phyloP scores from a whole-genome alignment of 1,140 invertebrate genomes.

The Pseudoatta argentina region DNA sequence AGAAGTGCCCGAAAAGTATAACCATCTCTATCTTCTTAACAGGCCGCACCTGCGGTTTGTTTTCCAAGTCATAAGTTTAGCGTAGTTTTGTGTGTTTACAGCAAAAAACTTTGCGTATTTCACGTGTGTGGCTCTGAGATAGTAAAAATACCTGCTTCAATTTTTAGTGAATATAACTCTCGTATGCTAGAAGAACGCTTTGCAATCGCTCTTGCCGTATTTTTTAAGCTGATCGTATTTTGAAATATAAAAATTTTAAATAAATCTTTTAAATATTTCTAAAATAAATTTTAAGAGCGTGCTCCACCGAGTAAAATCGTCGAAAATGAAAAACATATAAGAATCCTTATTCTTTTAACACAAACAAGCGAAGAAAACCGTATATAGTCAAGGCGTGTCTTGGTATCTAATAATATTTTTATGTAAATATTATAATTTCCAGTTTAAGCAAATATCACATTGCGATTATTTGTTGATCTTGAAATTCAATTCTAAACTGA shows the following conservation, averaged over 20 bases:
- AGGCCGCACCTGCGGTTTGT: slow-evolving; percentile 35
- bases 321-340: background rate
- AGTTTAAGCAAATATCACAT: too few relatives aligned
- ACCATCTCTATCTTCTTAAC: slow-evolving; percentile 41
- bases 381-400: too few relatives aligned
- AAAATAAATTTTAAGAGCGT: too few relatives aligned
- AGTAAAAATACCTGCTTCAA: slow-evolving; percentile 48
- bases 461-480: too few relatives aligned
- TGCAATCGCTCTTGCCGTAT: too few relatives aligned
- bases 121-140: slow-evolving; percentile 13
- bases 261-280: background rate
- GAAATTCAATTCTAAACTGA: too few relatives aligned
- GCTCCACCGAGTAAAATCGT: background rate
- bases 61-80: slow-evolving; percentile 58
- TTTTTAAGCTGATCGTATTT: background rate
- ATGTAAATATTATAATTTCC: too few relatives aligned
- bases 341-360: background rate
- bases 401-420: too few relatives aligned
- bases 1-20: slow-evolving; percentile 34
- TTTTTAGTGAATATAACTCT: slow-evolving; percentile 59
- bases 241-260: background rate
- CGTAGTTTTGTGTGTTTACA: slow-evolving; percentile 47
- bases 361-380: too few relatives aligned
- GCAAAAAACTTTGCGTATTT: slow-evolving; percentile 31
- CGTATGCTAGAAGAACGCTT: background rate